These are phyloP conservation scores for Cardiocondyla obscurior DNA, from an alignment of 1,140 invertebrate genomes.

Conservation along the genomic window DNA sequence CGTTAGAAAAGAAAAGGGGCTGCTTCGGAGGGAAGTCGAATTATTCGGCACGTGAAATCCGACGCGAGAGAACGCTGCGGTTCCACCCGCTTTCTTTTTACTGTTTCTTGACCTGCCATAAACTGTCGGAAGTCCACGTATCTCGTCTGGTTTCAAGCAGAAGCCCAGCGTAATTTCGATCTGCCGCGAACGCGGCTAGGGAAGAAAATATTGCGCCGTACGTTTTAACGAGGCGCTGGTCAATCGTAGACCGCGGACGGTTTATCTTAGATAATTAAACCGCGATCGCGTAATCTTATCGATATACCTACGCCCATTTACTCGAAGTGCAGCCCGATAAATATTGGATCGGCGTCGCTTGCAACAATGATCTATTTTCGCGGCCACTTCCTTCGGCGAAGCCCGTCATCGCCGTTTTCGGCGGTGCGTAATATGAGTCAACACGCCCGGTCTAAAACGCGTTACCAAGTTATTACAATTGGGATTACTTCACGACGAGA, in stretches of 20 bases:
- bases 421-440: neutral
- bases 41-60: constrained; percentile 40
- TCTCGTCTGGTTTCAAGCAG: neutral
- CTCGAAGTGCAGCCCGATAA: neutral
- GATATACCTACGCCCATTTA: neutral
- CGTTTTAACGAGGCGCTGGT: neutral
- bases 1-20: constrained; percentile 63
- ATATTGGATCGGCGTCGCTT: no score
- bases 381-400: neutral
- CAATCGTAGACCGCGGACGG: neutral
- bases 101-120: constrained; percentile 71
- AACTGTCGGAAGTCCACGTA: constrained; percentile 67
- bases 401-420: constrained; percentile 34
- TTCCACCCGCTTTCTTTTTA: constrained; percentile 69
- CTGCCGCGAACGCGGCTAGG: neutral
- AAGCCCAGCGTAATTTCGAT: neutral
- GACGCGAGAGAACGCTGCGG: constrained; percentile 27
- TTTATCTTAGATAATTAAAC: neutral
- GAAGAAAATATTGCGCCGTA: neutral
- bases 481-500: neutral
- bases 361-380: constrained; percentile 30
- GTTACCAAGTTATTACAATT: neutral
- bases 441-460: neutral
- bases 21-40: constrained; percentile 23
- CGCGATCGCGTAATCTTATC: constrained; percentile 1